Percentiles rank a stretch among this genome's conserved stretches.
phyloP scores from a whole-genome alignment of 2,797 vertebrate species.

The Bryconaethiops microstoma region DNA sequence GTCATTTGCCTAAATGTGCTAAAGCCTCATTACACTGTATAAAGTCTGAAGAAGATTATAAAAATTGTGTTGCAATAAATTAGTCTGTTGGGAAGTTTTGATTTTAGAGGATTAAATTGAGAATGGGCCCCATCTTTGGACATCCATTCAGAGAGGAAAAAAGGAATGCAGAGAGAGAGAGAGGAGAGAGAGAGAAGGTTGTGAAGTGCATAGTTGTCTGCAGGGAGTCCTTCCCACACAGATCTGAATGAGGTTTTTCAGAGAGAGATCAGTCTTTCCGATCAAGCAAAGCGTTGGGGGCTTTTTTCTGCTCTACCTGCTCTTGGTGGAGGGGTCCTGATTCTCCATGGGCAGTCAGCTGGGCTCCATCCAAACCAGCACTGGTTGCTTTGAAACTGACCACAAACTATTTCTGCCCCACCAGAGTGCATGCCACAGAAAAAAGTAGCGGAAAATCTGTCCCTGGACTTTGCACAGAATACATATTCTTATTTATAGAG shows the following conservation, averaged over 20 bases:
- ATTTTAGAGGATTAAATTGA: constrained; percentile 6
- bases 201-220: constrained; percentile 79
- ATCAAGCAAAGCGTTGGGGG: constrained; percentile 71
- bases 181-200: constrained; percentile 65
- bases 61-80: constrained; percentile 26
- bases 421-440: constrained; percentile 79
- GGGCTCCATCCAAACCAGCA: constrained; percentile 73
- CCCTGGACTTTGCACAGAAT: constrained; percentile 80
- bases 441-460: constrained; percentile 79
- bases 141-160: constrained; percentile 61
- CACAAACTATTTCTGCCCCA: constrained; percentile 74
- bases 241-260: constrained; percentile 77
- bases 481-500: constrained; percentile 78
- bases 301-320: constrained; percentile 76
- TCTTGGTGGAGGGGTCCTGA: constrained; percentile 75
- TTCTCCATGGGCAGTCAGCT: constrained; percentile 76
- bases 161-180: constrained; percentile 45
- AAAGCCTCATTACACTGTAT: constrained; percentile 67
- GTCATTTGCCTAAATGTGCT: constrained; percentile 58
- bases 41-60: constrained; percentile 29
- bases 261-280: constrained; percentile 67
- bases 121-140: constrained; percentile 57
- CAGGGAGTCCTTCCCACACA: constrained; percentile 68
- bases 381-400: constrained; percentile 83
- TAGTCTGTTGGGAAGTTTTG: neutral